phyloP scores from a whole-genome alignment of 1,140 invertebrate genomes.

The Drosophila fuyamai region DNA sequence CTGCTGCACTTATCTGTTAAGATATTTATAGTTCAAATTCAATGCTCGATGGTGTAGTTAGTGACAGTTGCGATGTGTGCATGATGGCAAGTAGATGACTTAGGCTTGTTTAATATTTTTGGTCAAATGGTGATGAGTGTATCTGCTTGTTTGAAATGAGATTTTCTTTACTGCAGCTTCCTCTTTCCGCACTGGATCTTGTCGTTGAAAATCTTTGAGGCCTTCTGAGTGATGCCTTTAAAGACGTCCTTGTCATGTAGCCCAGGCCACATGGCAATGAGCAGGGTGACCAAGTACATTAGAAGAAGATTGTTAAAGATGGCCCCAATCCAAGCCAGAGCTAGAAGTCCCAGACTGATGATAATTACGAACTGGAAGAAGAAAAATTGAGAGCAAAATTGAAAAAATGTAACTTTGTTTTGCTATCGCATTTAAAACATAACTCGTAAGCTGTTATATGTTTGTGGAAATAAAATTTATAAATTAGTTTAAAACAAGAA shows the following conservation, averaged over 20 bases:
- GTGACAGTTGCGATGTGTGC: conserved; percentile 25
- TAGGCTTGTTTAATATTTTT: conserved; percentile 56
- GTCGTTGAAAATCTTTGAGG: conserved; percentile 56
- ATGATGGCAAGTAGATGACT: conserved; percentile 69
- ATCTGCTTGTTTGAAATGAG: conserved; percentile 3
- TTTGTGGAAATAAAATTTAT: too few relatives aligned
- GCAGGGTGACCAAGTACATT: conserved; percentile 88
- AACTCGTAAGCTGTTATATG: too few relatives aligned
- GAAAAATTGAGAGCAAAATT: background rate
- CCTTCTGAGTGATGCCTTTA: conserved; percentile 61
- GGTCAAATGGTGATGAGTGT: conserved; percentile 58
- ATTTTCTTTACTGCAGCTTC: conserved; percentile 59
- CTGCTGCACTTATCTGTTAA: conserved; percentile 37
- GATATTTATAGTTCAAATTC: conserved; percentile 45
- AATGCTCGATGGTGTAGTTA: conserved; percentile 23
- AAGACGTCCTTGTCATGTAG: conserved; percentile 84
- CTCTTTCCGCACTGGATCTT: conserved; percentile 68
- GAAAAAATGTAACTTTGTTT: too few relatives aligned
- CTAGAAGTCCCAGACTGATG: conserved; percentile 87
- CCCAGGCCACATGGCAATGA: conserved; percentile 86
- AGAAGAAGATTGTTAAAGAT: conserved; percentile 92
- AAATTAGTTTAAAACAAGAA: too few relatives aligned
- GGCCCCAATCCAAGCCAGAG: conserved; percentile 92
- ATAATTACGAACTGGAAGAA: conserved; percentile 90
- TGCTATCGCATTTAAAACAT: too few relatives aligned